Evolutionary conservation across 2,113 vertebrate species (phyloP), one percentile per base, ranked within the genome.

Genomic region (Pelecanus crispus): DNA sequence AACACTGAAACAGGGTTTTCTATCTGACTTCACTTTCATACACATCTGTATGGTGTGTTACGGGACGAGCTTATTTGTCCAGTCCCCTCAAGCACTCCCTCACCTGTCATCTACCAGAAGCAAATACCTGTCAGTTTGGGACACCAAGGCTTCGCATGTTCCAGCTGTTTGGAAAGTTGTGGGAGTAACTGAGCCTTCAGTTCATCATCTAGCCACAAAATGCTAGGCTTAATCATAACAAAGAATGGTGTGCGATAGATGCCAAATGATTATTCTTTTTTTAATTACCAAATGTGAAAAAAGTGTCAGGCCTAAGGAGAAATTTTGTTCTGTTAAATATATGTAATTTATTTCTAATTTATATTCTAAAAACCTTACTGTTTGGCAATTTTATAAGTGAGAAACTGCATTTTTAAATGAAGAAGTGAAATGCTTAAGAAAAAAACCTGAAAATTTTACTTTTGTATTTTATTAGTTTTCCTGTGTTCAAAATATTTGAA

Each of bases 341-440:
- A 18, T n/a, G 4, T 14, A 34, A 47, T 50, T 72, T 14, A 28
- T 77, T 71, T 70, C 6, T 36, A 59, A 74, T 42, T 80, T n/a
- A 29, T 63, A 47, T n/a, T 72, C 5, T 25, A 52, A 72, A 73
- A 25, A 1, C 0, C 0, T 6, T n/a, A 52, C 10, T 26, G 1
- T 49, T 19, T 17, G 4, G 3, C 5, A 44, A 5, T 18, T 90
- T 81, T 81, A 10, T 59, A n/a, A 82, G 31, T 5, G 68, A 86
- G 21, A 45, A 71, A 24, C 2, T 45, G 2, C 2, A 47, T 36
- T 82, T 59, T 36, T 13, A 88, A 86, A 63, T 47, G 3, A 29
- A 78, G 14, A 62, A 38, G 9, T 47, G 4, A 47, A 36, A 80
- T 12, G 6, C 2, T 62, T 15, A 61, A 44, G 36, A 45, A 73